These are phyloP conservation scores for Pogonocherus hispidulus DNA, from an alignment of 2,888 invertebrate genomes.

Conservation along the genomic window DNA sequence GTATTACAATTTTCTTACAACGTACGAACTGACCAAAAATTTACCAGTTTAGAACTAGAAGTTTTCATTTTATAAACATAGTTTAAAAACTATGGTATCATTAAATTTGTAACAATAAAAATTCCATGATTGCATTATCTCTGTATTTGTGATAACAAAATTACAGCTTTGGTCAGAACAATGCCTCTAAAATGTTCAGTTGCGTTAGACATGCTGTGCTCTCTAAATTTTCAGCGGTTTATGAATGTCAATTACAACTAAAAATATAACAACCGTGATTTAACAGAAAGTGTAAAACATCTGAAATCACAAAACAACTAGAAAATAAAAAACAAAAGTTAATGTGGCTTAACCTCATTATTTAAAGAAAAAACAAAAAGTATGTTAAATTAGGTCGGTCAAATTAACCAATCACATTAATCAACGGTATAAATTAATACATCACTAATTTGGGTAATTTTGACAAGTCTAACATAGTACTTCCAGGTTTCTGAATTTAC, in stretches of 20 bases:
- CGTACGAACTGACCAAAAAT: conserved; percentile 6
- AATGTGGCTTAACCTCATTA: background rate
- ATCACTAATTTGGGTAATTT: background rate
- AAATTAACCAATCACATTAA: no score
- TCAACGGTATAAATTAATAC: background rate
- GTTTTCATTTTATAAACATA: background rate
- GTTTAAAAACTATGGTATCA: conserved; percentile 8
- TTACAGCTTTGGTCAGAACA: conserved; percentile 19
- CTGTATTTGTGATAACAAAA: conserved; percentile 12
- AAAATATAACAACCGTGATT: conserved; percentile 24
- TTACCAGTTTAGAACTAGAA: no score
- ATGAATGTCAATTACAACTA: conserved; percentile 1
- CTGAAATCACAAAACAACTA: conserved; percentile 23
- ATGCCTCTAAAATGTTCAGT: background rate
- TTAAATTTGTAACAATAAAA: background rate
- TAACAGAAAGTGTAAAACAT: conserved; percentile 15
- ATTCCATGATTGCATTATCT: conserved; percentile 8
- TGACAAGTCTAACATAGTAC: no score
- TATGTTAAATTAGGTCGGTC: no score
- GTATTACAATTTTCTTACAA: conserved; percentile 12
- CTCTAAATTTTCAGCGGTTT: background rate
- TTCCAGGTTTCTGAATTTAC: no score
- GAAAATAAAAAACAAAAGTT: conserved; percentile 19
- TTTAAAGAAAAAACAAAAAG: background rate
- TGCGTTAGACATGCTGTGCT: background rate